Evolutionary conservation across 2,797 vertebrate species (phyloP), one percentile per base, ranked within the genome.

Genomic region (Sciaenops ocellatus): DNA sequence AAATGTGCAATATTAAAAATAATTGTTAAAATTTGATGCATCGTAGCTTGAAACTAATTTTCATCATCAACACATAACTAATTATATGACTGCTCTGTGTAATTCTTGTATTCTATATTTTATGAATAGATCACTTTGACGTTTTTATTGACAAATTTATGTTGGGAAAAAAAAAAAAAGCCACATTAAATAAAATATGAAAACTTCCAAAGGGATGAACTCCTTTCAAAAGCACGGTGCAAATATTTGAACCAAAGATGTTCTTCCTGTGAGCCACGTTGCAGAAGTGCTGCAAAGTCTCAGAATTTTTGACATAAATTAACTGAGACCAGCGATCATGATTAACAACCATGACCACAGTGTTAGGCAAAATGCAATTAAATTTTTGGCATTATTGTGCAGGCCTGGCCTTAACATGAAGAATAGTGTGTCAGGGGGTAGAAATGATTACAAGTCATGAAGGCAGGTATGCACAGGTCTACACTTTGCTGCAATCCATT

Each of bases 381-480:
- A 42, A 69, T 75, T 83, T 69, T 69, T 70, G 76, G 41, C 67
- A 81, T 84, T 75, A 73, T 78, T 80, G 64, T 83, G 51, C 65
- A 63, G 54, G 34, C 46, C 28, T 62, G 75, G 69, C 60, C 74
- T 82, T 62, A 84, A 71, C 38, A 72, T 83, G 82, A 89, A 76
- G 74, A 84, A 87, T 70, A 63, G 65, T 59, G 68, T 84, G 84
- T 86, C 73, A 85, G 61, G 62, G 57, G 38, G 67, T 46, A 74
- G 74, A 76, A 84, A 81, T 71, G 3, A 90, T 83, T 85, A 78
- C 44, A 84, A 82, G 73, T 80, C 26, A 76, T 28, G 4, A 28
- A 34, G 67, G 41, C 51, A 78, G 67, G 61, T 80, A 87, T 73
- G 67, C 67, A 50, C 59, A 76, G 80, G 78, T 85, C 73, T 75